Evolutionary conservation across 2,888 invertebrate genomes (phyloP).

Genomic region (Slavum lentiscoides): DNA sequence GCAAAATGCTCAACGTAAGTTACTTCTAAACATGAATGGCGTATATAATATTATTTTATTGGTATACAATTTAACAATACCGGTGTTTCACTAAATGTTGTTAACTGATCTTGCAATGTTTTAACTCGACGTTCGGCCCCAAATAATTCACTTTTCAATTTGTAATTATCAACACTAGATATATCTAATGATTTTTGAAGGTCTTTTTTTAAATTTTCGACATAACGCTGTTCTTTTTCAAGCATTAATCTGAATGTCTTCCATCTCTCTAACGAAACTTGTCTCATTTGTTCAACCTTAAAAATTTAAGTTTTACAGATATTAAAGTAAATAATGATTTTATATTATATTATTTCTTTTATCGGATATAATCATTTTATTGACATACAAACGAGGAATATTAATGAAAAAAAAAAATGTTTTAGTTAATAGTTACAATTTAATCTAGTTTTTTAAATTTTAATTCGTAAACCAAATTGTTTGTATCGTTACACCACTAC

Average conservation of each 20-base stretch:
- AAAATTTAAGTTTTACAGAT: conserved; percentile 57
- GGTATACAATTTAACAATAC: conserved; percentile 28
- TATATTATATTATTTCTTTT: neutral
- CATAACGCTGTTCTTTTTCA: conserved; percentile 81
- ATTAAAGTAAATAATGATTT: neutral
- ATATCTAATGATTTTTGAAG: conserved; percentile 60
- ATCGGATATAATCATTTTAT: neutral
- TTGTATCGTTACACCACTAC: neutral
- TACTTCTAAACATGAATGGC: neutral
- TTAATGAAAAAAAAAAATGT: no score
- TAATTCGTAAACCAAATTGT: neutral
- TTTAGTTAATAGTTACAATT: neutral
- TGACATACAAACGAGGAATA: no score
- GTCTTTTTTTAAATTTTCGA: conserved; percentile 76
- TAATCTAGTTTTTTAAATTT: no score
- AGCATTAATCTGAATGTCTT: conserved; percentile 87
- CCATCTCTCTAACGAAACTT: conserved; percentile 80
- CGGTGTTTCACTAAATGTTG: conserved; percentile 53
- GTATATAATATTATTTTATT: neutral
- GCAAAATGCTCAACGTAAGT: no score
- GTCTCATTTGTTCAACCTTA: conserved; percentile 82
- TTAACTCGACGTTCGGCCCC: conserved; percentile 67
- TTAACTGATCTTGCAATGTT: conserved; percentile 66
- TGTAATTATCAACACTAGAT: conserved; percentile 56
- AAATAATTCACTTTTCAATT: conserved; percentile 63